Conservation (phyloP, 2,113 vertebrate species). For the Carettochelys insculpta region DNA sequence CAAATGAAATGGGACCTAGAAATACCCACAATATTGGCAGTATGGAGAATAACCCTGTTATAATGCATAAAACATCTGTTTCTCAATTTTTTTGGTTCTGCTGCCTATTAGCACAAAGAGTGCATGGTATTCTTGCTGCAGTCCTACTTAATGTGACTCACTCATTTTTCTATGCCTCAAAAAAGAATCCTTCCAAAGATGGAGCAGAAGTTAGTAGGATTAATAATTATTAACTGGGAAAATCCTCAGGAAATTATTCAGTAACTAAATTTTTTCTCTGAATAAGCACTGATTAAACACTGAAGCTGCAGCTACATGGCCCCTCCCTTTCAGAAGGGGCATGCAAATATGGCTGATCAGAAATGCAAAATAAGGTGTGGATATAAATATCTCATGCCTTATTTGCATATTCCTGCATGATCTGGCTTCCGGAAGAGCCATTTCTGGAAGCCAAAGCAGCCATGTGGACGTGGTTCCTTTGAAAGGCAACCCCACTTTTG, state of each 20-base stretch:
- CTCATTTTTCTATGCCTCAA: not conserved
- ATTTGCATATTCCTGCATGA: too few species aligned
- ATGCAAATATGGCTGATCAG: too few species aligned
- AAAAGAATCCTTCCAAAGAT: not conserved
- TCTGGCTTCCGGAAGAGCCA: too few species aligned
- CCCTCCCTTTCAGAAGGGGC: too few species aligned
- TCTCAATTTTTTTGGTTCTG: not conserved
- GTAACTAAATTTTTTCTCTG: not conserved
- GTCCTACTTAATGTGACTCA: not conserved
- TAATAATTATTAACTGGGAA: not conserved
- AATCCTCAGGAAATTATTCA: not conserved
- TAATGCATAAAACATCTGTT: conserved; percentile 6
- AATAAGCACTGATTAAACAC: not conserved
- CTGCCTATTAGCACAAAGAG: not conserved
- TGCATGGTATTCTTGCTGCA: not conserved
- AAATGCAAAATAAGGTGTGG: too few species aligned
- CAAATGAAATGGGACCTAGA: conserved; percentile 19
- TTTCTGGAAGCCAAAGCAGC: too few species aligned
- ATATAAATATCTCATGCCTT: too few species aligned
- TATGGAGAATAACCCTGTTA: conserved; percentile 1
- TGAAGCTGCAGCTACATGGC: too few species aligned
- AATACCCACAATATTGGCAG: conserved; percentile 19
- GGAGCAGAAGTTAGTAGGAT: not conserved
- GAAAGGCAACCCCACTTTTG: too few species aligned
- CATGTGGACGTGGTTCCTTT: too few species aligned